Evolutionary conservation across 2,113 vertebrate species (phyloP).

Genomic region (Carlito syrichta): DNA sequence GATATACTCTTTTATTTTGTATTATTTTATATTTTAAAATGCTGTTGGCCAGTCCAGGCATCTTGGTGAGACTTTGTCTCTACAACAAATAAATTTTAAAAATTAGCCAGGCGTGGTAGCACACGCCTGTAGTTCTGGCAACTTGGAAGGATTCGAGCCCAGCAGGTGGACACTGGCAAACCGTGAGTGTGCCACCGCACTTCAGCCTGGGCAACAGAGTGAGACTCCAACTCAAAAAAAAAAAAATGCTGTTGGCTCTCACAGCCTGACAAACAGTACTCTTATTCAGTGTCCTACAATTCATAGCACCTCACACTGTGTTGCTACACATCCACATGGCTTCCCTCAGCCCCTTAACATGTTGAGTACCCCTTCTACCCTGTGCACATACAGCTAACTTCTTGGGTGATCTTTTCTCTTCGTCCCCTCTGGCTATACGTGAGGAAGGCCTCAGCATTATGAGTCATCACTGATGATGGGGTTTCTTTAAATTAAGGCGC

Average conservation of each 20-base stretch:
- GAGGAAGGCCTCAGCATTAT: not conserved
- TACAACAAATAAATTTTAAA: too few species aligned
- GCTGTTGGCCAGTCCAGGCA: too few species aligned
- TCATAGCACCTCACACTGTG: not conserved
- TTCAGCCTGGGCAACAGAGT: too few species aligned
- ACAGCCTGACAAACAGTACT: not conserved
- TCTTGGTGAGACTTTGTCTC: too few species aligned
- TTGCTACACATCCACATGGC: not conserved
- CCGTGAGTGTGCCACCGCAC: too few species aligned
- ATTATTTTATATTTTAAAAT: conserved; percentile 18
- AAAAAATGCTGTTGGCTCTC: not conserved
- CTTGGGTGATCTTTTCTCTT: too few species aligned
- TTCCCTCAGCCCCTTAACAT: not conserved
- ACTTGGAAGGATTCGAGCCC: too few species aligned
- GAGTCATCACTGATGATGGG: not conserved
- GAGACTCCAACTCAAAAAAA: too few species aligned
- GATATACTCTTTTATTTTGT: conserved; percentile 20
- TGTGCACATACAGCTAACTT: not conserved
- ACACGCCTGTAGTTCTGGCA: too few species aligned
- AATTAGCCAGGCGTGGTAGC: too few species aligned
- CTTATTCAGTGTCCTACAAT: not conserved
- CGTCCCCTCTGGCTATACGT: not conserved
- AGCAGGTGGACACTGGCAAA: too few species aligned
- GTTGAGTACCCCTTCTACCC: not conserved
- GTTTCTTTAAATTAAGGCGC: conserved; percentile 4